phyloP scores from a whole-genome alignment of 2,113 vertebrate genomes.

The Ailurus styani region DNA sequence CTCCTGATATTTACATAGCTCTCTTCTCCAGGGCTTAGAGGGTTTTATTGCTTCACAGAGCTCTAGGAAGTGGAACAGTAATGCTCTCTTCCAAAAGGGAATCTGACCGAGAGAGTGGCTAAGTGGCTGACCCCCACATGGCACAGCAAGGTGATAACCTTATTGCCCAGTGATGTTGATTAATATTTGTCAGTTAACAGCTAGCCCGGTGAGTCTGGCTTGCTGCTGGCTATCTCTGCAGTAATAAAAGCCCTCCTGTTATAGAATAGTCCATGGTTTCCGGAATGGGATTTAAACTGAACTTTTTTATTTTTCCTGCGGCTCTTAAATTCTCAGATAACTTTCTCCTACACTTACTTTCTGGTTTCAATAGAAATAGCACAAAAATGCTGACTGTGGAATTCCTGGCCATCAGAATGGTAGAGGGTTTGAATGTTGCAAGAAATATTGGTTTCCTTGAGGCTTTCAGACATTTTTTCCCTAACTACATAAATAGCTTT shows the following conservation, averaged over 20 bases:
- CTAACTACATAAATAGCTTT: slow-evolving; percentile 24
- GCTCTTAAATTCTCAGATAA: slow-evolving; percentile 17
- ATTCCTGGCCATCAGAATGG: slow-evolving; percentile 16
- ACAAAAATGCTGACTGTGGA: slow-evolving; percentile 5
- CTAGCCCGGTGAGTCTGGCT: background rate
- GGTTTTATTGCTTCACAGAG: background rate
- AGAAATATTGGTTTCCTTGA: slow-evolving; percentile 40
- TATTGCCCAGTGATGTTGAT: background rate
- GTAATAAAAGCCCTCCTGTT: background rate
- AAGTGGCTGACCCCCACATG: background rate
- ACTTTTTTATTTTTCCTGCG: background rate
- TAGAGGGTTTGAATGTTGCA: background rate
- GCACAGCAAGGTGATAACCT: background rate
- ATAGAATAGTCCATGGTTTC: background rate
- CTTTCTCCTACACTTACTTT: background rate
- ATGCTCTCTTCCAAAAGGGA: background rate
- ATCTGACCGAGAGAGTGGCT: background rate
- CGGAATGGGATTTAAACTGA: background rate
- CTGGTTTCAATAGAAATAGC: slow-evolving; percentile 11
- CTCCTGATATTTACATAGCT: background rate
- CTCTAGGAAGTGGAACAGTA: background rate
- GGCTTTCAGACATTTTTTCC: background rate
- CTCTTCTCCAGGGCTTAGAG: background rate
- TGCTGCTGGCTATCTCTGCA: background rate
- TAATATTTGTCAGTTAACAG: background rate